Base-by-base conservation (phyloP, 2,888 invertebrate genomes). In the Diogma glabrata region DNA sequence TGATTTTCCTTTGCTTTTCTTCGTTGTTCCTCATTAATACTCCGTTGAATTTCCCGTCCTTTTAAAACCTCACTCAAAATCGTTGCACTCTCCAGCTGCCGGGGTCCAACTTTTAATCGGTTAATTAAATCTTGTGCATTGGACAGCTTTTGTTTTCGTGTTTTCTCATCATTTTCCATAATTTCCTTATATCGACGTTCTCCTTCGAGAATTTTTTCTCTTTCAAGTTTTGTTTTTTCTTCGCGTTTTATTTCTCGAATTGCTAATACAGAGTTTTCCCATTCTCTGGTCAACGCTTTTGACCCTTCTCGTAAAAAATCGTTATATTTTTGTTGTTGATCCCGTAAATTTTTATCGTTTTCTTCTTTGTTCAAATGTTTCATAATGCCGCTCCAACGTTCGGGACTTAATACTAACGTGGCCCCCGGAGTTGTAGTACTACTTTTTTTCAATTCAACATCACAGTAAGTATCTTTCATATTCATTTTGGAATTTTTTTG, bases 181-280 rank as follows among this genome's bases (percentile, higher is more conserved):
- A 53, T 14, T 26, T 52, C 52, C 19, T 52, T 51, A 22, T 36
- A 53, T 17, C 33, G 12, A 51, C 54, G 49, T 52, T 56, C 26
- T 26, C 19, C 52, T 26, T 55, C 53, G 5, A 24, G 17, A 19
- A 55, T 54, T 43, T 61, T 60, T 16, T 58, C 56, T 16, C 57
- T 40, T 38, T 60, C 60, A 20, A 58, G 56, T n/a, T 60, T 59
- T 19, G 59, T 19, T 9, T 10, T 23, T 16, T 46, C 46, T 10
- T 26, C 30, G 16, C 28, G 20, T 49, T 55, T 53, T 19, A 51
- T 53, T 28, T 53, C 45, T 36, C 47, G 51, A 46, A 40, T 53
- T 59, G 69, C 70, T 60, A 71, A 66, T 30, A 68, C 59, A 0
- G 70, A 70, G 40, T 70, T 67, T n/a, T 63, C 65, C 72, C 72